Evolutionary conservation across 2,113 vertebrate genomes (phyloP), one percentile per base, ranked within the genome.

Genomic region (Paratilapia polleni): DNA sequence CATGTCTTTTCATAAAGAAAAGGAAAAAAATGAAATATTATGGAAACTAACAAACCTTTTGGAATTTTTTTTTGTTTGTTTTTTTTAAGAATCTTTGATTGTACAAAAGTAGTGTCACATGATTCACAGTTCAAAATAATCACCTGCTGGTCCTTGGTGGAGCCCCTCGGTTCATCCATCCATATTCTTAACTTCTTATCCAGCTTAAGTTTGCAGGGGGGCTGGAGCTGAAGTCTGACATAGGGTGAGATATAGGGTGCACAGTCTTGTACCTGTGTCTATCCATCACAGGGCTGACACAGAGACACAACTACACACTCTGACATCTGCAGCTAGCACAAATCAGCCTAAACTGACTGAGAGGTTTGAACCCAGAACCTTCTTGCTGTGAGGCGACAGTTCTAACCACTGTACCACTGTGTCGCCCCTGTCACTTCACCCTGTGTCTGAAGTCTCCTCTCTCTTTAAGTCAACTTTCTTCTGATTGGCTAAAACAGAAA

Each of bases 251-350:
- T 49, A 15, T 47, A 47, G 38, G 14, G 64, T 68, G 64, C 64
- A 5, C 2, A 26, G 38, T 22, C 63, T 2, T 31, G 2, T 31
- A 31, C 28, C 28, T 66, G n/a, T 64, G 36, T 24, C 12, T 1
- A 4, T 41, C n/a, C 20, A 0, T 3, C 0, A 0, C 28, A 31
- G 28, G 28, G 28, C 28, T 31, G 28, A 31, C 36, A 22, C 34
- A 36, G 34, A 36, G 1, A 14, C 12, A 43, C 41, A 43, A 14
- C 41, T 43, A 5, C 12, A 43, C 41, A 43, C 41, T 13, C 38
- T 41, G 12, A 43, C 12, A 43, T 43, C 43, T 47, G 13, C 43
- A 47, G 12, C 43, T 5, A 47, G 26, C 47, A 47, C 14, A 26
- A 47, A 47, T 68, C 64, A 4, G 10, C 26, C 38, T 19, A 28